Evolutionary conservation across 35 echinoderm and acorn worm species (phyloP).

Genomic region (Lytechinus pictus): DNA sequence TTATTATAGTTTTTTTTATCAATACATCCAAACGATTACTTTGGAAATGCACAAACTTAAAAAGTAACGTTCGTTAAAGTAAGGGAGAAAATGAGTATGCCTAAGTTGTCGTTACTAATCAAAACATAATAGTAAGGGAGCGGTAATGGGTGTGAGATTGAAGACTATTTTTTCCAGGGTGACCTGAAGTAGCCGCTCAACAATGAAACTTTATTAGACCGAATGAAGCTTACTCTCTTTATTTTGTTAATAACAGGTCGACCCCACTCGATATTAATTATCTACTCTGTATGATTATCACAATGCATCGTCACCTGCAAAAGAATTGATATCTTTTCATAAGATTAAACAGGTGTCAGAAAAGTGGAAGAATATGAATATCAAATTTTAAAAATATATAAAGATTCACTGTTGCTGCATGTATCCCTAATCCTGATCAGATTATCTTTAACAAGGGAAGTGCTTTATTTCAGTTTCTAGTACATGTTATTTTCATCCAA

Average conservation of each 20-base stretch:
- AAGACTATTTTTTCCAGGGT: neutral
- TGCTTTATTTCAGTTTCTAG: too few species aligned
- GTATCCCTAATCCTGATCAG: too few species aligned
- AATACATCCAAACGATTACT: too few species aligned
- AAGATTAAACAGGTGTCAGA: neutral
- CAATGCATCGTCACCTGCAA: neutral
- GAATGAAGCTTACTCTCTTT: neutral
- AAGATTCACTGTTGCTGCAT: too few species aligned
- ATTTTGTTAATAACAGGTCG: constrained; percentile 12
- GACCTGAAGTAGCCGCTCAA: neutral
- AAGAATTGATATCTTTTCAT: neutral
- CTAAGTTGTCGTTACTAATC: neutral
- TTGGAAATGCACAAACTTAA: too few species aligned
- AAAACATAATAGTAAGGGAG: neutral
- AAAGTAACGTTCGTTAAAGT: neutral
- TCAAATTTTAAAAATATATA: too few species aligned
- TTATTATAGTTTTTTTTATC: too few species aligned
- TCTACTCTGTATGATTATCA: neutral
- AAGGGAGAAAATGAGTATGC: neutral
- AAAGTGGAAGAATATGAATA: neutral
- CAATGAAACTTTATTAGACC: neutral
- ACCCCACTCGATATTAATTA: constrained; percentile 12
- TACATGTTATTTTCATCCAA: too few species aligned
- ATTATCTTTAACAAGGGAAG: too few species aligned
- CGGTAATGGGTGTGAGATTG: neutral